Evolutionary conservation across 2,797 vertebrate species (phyloP).

Genomic region (Tangara arthus): DNA sequence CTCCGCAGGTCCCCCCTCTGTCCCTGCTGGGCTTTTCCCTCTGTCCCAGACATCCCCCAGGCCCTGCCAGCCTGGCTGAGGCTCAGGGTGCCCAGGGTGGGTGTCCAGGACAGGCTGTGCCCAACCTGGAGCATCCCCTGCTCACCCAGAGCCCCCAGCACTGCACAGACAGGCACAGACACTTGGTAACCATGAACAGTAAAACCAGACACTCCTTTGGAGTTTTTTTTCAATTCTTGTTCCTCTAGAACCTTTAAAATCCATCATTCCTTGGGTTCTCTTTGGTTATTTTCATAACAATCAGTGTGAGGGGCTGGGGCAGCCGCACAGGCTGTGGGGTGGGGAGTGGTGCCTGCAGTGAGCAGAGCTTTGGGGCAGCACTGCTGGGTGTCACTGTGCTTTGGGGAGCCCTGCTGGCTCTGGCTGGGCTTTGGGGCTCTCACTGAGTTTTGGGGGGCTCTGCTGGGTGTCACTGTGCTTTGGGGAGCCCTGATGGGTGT

Average conservation of each 20-base stretch:
- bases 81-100: not conserved
- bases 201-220: not conserved
- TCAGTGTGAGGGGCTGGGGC: too few relatives aligned
- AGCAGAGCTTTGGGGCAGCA: not conserved
- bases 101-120: not conserved
- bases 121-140: not conserved
- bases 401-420: too few relatives aligned
- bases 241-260: not conserved
- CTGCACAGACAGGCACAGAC: fast-evolving
- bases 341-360: fast-evolving
- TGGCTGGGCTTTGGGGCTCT: fast-evolving
- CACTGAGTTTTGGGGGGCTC: fast-evolving
- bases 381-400: fast-evolving
- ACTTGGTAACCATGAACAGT: fast-evolving
- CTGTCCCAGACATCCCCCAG: fast-evolving
- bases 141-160: fast-evolving
- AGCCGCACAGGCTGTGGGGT: too few relatives aligned
- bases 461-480: too few relatives aligned
- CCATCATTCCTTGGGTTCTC: not conserved
- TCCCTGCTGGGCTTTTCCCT: not conserved
- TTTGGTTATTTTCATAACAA: not conserved
- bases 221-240: not conserved
- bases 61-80: not conserved
- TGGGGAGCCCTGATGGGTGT: not conserved
- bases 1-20: fast-evolving